Evolutionary conservation across 2,113 vertebrate genomes (phyloP), one percentile per base, ranked within the genome.

Genomic region (Todiramphus saurophagus): DNA sequence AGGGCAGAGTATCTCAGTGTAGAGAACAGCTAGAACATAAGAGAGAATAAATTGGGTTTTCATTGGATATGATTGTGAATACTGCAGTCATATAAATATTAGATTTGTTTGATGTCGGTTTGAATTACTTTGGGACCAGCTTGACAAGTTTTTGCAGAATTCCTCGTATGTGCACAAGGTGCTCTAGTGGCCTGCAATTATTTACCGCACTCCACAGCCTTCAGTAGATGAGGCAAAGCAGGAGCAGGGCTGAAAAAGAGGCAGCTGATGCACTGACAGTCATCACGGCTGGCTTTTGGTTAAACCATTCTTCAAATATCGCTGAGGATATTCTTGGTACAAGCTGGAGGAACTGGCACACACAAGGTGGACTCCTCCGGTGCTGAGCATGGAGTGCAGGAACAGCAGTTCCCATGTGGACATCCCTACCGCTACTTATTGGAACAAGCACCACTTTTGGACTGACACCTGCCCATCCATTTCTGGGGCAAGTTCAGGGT

Each of bases 371-470:
- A 23, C 21, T 72, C 44, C 31, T 19, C 7, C 41, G 44, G 13
- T 16, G 51, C 39, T 37, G 62, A 56, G 39, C 21, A 20, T 2
- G 23, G 16, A 37, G 13, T 11, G 13, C 18, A 60, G 39, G n/a
- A 64, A 11, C 1, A 23, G 23, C 48, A 50, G 20, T 19, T 46
- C 28, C 50, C 1, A 0, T 15, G 11, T 23, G 51, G 30, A 53
- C 37, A 20, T 17, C 18, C 43, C 23, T 27, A 39, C 4, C 1
- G 2, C 31, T 33, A 8, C 8, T 2, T 46, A 14, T 13, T 2
- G 3, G 30, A 83, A 46, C 33, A 27, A 44, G 31, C 21, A 7
- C 17, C 16, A 33, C 12, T 6, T 70, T 59, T n/a, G 31, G 15
- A 6, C 2, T 41, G 50, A 50, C 5, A 13, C 25, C 27, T 41